These are phyloP conservation scores for Dicrostonyx torquatus DNA, from an alignment of 2,797 vertebrate genomes.

Conservation along the genomic window DNA sequence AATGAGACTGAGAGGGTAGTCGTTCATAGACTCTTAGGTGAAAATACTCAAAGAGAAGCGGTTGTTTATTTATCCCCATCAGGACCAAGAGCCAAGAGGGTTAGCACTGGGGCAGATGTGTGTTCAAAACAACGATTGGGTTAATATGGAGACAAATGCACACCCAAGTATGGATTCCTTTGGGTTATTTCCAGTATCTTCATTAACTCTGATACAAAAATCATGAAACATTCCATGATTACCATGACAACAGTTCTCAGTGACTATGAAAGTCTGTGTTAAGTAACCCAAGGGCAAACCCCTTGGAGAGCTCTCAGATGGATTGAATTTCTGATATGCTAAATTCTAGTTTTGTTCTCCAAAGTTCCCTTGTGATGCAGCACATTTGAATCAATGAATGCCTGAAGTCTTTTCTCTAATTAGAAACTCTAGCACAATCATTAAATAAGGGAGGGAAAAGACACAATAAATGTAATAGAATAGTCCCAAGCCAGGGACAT, in stretches of 20 bases:
- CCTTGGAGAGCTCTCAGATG: conserved; percentile 69
- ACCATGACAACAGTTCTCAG: conserved; percentile 72
- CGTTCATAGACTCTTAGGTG: conserved; percentile 63
- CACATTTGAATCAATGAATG: conserved; percentile 71
- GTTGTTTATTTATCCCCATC: conserved; percentile 74
- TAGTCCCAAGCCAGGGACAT: conserved; percentile 59
- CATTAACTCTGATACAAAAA: conserved; percentile 66
- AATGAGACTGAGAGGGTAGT: conserved; percentile 64
- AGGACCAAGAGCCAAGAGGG: conserved; percentile 70
- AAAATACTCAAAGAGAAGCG: conserved; percentile 64
- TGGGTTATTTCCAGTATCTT: conserved; percentile 72
- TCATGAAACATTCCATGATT: conserved; percentile 67
- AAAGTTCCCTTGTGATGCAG: conserved; percentile 66
- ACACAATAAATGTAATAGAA: conserved; percentile 59
- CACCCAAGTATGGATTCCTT: conserved; percentile 62
- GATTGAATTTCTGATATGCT: conserved; percentile 76
- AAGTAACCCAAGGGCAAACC: conserved; percentile 68
- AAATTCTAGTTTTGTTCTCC: conserved; percentile 69
- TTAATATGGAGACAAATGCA: conserved; percentile 73
- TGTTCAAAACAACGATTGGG: conserved; percentile 72
- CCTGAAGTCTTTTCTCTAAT: conserved; percentile 68
- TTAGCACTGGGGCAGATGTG: conserved; percentile 49
- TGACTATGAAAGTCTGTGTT: conserved; percentile 62
- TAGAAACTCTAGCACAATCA: conserved; percentile 73
- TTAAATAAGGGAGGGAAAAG: conserved; percentile 11